Percentiles rank a stretch among this genome's conserved stretches.
These are phyloP conservation scores for Callipepla californica DNA, from an alignment of 2,113 vertebrate genomes.

Conservation along the genomic window DNA sequence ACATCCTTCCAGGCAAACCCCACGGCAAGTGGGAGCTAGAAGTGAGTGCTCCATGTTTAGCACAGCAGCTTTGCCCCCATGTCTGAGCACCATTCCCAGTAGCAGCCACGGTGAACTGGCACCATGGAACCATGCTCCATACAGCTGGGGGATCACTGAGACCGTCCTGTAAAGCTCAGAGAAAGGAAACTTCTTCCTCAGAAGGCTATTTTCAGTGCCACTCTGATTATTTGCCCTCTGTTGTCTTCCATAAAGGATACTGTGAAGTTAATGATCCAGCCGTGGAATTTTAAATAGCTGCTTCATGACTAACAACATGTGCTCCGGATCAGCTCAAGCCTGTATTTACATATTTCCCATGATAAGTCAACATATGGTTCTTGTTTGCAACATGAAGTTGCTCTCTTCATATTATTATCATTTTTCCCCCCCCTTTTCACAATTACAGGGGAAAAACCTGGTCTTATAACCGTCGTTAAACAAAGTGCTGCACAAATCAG, in stretches of 20 bases:
- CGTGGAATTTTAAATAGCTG: slow-evolving; percentile 72
- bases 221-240: slow-evolving; percentile 14
- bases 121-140: rapidly evolving
- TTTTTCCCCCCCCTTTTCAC: not conserved
- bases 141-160: slow-evolving; percentile 1
- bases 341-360: slow-evolving; percentile 85
- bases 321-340: slow-evolving; percentile 73
- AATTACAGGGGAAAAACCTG: not conserved
- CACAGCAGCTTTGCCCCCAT: rapidly evolving
- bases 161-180: not conserved
- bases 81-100: not conserved
- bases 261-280: slow-evolving; percentile 66
- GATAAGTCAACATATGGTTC: slow-evolving; percentile 82
- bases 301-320: slow-evolving; percentile 81
- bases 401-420: slow-evolving; percentile 59
- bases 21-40: not conserved
- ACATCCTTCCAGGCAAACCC: not conserved
- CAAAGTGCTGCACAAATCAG: not conserved
- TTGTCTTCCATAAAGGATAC: slow-evolving; percentile 54
- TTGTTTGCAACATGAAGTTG: slow-evolving; percentile 75
- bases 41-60: not conserved
- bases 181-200: not conserved
- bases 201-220: slow-evolving; percentile 21
- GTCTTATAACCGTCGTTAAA: slow-evolving; percentile 46
- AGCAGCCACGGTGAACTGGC: not conserved